These are phyloP conservation scores for Styela plicata DNA, from an alignment of 23 tunicate species.

Conservation along the genomic window DNA sequence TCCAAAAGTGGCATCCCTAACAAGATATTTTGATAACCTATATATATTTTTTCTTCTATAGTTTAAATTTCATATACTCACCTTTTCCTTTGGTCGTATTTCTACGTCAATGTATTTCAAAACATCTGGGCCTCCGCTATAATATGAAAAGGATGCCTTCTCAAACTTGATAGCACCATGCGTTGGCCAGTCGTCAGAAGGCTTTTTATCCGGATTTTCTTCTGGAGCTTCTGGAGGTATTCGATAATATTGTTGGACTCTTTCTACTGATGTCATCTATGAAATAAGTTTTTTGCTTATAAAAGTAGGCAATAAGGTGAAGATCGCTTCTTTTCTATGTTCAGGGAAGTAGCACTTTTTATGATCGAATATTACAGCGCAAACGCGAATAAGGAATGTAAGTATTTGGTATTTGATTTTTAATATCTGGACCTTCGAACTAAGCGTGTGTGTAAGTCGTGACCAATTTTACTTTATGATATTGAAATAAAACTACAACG, in stretches of 20 bases:
- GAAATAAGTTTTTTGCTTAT: not conserved
- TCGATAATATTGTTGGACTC: conserved; percentile 61
- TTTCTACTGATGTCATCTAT: conserved; percentile 89
- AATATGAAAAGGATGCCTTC: conserved; percentile 49
- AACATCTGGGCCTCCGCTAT: conserved; percentile 50
- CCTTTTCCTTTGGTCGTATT: conserved; percentile 53
- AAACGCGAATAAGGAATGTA: not conserved
- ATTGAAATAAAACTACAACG: no score
- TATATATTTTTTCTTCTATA: no score
- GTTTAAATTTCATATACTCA: no score
- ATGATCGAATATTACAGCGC: not conserved
- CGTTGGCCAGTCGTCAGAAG: conserved; percentile 47
- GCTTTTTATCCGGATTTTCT: not conserved
- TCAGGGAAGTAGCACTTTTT: no score
- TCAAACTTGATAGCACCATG: conserved; percentile 41
- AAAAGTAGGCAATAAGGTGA: not conserved
- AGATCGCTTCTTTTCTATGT: no score
- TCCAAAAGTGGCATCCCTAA: no score
- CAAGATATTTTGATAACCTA: no score
- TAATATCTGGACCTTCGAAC: not conserved
- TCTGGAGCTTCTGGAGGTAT: conserved; percentile 42
- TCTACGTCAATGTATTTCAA: conserved; percentile 31
- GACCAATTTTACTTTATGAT: no score
- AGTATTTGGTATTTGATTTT: no score
- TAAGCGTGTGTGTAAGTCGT: no score